Conservation (phyloP, 2,888 invertebrate species). For the Steinernema scapterisci region DNA sequence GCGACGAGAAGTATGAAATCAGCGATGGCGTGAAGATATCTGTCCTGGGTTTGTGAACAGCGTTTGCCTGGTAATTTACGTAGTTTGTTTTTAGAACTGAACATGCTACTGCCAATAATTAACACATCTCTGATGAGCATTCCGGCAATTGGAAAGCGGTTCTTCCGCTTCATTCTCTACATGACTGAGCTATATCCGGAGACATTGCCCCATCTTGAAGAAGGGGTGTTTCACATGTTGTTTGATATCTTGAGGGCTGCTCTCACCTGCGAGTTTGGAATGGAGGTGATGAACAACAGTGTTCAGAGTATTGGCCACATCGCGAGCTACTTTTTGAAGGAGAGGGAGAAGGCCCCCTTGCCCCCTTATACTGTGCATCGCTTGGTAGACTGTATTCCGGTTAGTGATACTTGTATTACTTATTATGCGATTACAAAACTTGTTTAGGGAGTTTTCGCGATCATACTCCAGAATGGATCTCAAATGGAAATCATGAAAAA, state of each 20-base stretch:
- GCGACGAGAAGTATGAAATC: not conserved
- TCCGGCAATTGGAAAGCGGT: slow-evolving; percentile 57
- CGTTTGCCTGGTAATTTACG: too few relatives aligned
- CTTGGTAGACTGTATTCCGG: not conserved
- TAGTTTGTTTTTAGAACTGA: slow-evolving; percentile 68
- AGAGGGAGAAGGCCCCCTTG: not conserved
- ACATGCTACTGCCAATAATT: slow-evolving; percentile 78
- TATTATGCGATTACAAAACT: too few relatives aligned
- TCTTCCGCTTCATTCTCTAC: slow-evolving; percentile 75
- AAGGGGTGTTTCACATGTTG: slow-evolving; percentile 32
- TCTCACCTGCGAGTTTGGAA: slow-evolving; percentile 51
- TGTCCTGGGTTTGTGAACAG: not conserved
- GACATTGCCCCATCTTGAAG: slow-evolving; percentile 70
- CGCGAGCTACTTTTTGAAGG: not conserved
- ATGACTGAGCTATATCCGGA: slow-evolving; percentile 76
- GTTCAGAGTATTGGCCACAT: slow-evolving; percentile 41
- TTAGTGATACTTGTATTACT: not conserved
- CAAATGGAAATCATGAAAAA: slow-evolving; percentile 69
- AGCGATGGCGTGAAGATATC: slow-evolving; percentile 5
- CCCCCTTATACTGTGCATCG: slow-evolving; percentile 17
- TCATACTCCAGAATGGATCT: slow-evolving; percentile 69
- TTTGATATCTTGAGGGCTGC: slow-evolving; percentile 44
- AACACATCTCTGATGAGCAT: slow-evolving; percentile 75
- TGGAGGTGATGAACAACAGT: slow-evolving; percentile 48
- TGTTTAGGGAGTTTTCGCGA: slow-evolving; percentile 68